Conservation (phyloP, 1,140 invertebrate species). For the Drosophila repletoides region DNA sequence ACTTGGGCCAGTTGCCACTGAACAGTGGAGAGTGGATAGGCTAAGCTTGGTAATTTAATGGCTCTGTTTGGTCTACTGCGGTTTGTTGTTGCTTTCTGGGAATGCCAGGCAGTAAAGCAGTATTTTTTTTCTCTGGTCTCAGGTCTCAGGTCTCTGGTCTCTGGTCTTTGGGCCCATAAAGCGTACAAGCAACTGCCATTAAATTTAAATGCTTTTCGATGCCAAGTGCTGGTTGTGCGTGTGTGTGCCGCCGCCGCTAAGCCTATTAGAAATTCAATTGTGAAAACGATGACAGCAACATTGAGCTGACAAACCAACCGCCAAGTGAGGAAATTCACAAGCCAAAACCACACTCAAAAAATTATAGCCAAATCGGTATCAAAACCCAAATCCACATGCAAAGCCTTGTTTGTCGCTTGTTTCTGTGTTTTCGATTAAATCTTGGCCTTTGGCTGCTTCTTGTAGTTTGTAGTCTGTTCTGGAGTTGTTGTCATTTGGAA, state of each 20-base stretch:
- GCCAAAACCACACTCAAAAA: constrained; percentile 1
- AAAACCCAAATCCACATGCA: neutral
- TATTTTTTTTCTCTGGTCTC: constrained; percentile 7
- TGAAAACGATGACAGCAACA: constrained; percentile 31
- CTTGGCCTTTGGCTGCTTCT: constrained; percentile 14
- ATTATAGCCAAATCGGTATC: neutral
- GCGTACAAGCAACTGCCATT: constrained; percentile 69
- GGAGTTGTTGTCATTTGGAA: constrained; percentile 10
- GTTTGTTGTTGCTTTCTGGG: constrained; percentile 39
- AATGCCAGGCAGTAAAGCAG: constrained; percentile 51
- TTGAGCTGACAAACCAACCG: neutral
- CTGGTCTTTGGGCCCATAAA: constrained; percentile 41
- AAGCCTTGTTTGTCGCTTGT: neutral
- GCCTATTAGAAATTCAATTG: constrained; percentile 77
- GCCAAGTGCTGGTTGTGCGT: constrained; percentile 32
- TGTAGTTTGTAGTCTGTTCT: constrained; percentile 4
- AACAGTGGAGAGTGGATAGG: neutral
- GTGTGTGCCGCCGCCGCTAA: constrained; percentile 23
- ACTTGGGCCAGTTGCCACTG: constrained; percentile 36
- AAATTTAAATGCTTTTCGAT: constrained; percentile 78
- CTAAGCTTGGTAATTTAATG: constrained; percentile 36
- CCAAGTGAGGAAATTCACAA: constrained; percentile 9
- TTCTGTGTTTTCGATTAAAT: constrained; percentile 50
- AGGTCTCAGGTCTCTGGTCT: neutral
- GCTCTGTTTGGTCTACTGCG: constrained; percentile 11